Conservation (phyloP, 2,797 vertebrate genomes). For the Amazona finschi region DNA sequence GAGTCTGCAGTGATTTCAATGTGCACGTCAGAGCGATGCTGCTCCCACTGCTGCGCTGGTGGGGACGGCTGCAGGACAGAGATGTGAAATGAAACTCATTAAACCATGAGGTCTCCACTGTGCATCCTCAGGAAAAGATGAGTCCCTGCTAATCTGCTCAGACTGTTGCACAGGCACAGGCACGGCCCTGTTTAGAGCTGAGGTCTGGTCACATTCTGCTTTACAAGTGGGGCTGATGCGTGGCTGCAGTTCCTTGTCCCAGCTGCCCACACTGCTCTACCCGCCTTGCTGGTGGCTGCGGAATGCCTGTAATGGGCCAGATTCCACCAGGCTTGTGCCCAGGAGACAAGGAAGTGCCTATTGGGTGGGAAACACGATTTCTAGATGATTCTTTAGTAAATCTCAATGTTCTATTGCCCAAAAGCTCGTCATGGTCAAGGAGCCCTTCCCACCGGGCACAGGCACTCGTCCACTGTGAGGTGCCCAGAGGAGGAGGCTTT, state of each 20-base stretch:
- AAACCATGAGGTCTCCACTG: accelerated
- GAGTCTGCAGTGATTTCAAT: not conserved
- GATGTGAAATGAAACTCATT: not conserved
- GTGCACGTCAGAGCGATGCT: accelerated
- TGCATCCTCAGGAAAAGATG: not conserved
- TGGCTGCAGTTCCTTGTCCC: not conserved
- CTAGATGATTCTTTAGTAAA: not conserved
- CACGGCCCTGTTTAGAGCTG: not conserved
- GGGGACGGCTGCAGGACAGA: not conserved
- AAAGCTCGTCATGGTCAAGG: not conserved
- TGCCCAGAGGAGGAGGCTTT: not conserved
- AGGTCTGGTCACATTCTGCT: not conserved
- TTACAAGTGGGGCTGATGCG: not conserved
- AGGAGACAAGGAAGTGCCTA: not conserved
- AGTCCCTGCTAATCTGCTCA: not conserved
- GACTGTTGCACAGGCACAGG: not conserved
- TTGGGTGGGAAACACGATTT: not conserved
- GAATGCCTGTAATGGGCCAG: not conserved
- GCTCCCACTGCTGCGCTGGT: not conserved
- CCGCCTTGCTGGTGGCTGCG: not conserved
- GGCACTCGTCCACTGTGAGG: not conserved
- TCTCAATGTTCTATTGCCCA: not conserved
- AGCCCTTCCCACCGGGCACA: not conserved
- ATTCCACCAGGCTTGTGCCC: not conserved
- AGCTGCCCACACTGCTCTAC: not conserved